Evolutionary conservation across 2,113 vertebrate species (phyloP).

Genomic region (Tenebrosternarchus preto): DNA sequence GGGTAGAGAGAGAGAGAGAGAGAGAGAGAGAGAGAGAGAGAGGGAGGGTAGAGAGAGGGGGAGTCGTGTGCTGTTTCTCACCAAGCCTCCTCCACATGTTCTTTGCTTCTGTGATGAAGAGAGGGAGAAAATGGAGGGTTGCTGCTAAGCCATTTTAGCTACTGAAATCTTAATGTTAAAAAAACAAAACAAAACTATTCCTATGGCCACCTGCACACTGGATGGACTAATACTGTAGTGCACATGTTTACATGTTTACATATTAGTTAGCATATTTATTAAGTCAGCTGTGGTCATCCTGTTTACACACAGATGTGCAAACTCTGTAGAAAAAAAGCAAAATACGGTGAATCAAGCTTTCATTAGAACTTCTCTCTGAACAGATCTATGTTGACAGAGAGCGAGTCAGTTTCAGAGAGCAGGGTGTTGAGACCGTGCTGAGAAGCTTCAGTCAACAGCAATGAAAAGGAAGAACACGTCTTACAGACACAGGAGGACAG

Average conservation of each 20-base stretch:
- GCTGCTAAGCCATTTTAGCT: conserved; percentile 1
- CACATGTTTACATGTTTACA: conserved; percentile 5
- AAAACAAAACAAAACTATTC: background rate
- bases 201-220: background rate
- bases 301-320: conserved; percentile 17
- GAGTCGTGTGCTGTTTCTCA: conserved; percentile 84
- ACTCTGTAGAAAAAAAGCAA: background rate
- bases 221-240: background rate
- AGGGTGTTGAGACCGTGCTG: background rate
- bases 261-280: background rate
- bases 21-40: conserved; percentile 24
- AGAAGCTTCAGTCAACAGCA: background rate
- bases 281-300: conserved; percentile 14
- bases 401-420: background rate
- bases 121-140: conserved; percentile 81
- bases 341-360: conserved; percentile 11
- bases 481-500: background rate
- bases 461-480: background rate
- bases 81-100: conserved; percentile 89
- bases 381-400: background rate
- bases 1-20: conserved; percentile 11
- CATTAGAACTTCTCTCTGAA: background rate
- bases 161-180: background rate
- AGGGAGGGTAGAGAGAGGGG: background rate
- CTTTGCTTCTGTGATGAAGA: conserved; percentile 91